Evolutionary conservation across 1,140 invertebrate genomes (phyloP).

Genomic region (Asobara japonica): DNA sequence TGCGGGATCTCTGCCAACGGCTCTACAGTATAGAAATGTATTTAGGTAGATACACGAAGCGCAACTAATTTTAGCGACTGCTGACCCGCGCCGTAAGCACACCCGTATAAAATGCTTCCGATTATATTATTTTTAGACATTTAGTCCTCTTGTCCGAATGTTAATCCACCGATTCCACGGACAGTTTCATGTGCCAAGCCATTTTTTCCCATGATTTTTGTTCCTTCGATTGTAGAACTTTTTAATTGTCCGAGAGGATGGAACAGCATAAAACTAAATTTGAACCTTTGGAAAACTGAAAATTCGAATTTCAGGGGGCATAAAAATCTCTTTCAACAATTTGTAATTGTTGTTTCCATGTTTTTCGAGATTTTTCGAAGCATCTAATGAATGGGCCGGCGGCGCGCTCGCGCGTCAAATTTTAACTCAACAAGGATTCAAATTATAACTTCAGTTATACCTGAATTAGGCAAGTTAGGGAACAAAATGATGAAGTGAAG

Average conservation of each 20-base stretch:
- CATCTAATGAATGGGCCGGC: too few relatives aligned
- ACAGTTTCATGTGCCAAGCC: background rate
- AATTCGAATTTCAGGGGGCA: too few relatives aligned
- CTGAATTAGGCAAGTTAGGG: too few relatives aligned
- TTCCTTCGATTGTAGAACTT: background rate
- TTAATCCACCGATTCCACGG: background rate
- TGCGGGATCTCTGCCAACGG: constrained; percentile 56
- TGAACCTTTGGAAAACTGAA: too few relatives aligned
- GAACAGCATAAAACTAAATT: too few relatives aligned
- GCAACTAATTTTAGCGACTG: constrained; percentile 62
- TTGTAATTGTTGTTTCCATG: background rate
- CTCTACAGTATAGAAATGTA: constrained; percentile 57
- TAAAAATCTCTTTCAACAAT: background rate
- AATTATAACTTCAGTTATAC: too few relatives aligned
- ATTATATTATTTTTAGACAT: constrained; percentile 64
- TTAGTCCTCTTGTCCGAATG: constrained; percentile 7
- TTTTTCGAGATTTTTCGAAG: too few relatives aligned
- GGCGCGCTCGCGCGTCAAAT: too few relatives aligned
- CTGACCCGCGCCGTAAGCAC: constrained; percentile 57
- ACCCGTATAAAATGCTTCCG: constrained; percentile 60
- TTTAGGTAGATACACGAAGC: constrained; percentile 64
- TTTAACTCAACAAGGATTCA: too few relatives aligned
- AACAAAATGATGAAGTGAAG: too few relatives aligned
- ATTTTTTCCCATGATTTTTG: background rate
- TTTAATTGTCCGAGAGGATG: too few relatives aligned